These are phyloP conservation scores for Myathropa florea DNA, from an alignment of 2,888 invertebrate genomes.

Conservation along the genomic window DNA sequence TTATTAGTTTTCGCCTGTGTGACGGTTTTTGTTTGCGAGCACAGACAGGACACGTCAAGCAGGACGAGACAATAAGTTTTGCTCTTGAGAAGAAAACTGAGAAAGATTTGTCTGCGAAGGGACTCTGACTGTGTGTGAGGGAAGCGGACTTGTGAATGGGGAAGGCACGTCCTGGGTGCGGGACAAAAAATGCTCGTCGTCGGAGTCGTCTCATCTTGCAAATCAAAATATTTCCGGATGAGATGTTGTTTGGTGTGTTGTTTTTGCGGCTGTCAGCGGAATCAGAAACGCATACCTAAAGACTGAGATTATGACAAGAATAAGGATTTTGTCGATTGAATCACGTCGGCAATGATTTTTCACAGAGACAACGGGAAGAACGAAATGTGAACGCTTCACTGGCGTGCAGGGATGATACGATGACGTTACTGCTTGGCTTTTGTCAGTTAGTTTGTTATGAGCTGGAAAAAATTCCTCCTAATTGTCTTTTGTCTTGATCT, in stretches of 20 bases:
- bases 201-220: conserved; percentile 13
- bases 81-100: conserved; percentile 18
- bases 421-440: not conserved
- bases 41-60: conserved; percentile 3
- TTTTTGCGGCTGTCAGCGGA: conserved; percentile 34
- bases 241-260: conserved; percentile 25
- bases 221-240: conserved; percentile 39
- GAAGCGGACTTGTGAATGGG: not conserved
- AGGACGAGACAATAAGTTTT: conserved; percentile 31
- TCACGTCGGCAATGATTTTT: conserved; percentile 13
- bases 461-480: too few relatives aligned
- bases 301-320: not conserved
- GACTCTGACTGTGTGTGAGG: not conserved
- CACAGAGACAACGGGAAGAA: not conserved
- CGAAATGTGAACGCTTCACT: not conserved
- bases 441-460: too few relatives aligned
- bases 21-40: conserved; percentile 8
- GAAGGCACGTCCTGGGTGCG: conserved; percentile 11
- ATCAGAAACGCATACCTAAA: conserved; percentile 9
- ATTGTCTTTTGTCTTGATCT: too few relatives aligned
- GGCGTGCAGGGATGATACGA: not conserved
- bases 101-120: conserved; percentile 15
- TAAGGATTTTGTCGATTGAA: conserved; percentile 25
- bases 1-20: conserved; percentile 39
- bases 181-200: not conserved